phyloP scores from a whole-genome alignment of 2,797 vertebrate species.

The Coluber constrictor region DNA sequence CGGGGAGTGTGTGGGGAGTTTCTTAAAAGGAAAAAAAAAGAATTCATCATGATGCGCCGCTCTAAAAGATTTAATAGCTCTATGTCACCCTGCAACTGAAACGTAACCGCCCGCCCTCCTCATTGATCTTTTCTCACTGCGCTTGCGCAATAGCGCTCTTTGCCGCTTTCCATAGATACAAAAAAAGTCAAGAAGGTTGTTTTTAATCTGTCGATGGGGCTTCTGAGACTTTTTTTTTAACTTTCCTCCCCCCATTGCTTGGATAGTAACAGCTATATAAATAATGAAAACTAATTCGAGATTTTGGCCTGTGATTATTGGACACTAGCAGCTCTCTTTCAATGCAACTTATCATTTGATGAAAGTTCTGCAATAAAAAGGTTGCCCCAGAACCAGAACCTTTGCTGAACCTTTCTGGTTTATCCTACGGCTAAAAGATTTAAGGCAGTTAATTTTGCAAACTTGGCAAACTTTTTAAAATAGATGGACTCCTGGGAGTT shows the following conservation, averaged over 20 bases:
- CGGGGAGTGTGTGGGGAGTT: no score
- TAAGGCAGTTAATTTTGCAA: not conserved
- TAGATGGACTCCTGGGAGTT: no score
- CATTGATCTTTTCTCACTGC: not conserved
- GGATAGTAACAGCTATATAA: not conserved
- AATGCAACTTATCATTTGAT: not conserved
- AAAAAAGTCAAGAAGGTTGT: rapidly evolving
- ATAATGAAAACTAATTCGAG: not conserved
- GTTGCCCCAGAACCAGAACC: not conserved
- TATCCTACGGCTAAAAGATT: not conserved
- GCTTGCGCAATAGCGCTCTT: not conserved
- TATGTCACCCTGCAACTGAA: not conserved
- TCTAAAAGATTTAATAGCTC: rapidly evolving
- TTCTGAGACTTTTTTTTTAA: not conserved
- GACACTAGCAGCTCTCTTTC: no score
- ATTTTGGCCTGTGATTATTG: not conserved
- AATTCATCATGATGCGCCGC: not conserved
- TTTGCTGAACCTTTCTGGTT: not conserved
- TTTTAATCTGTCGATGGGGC: not conserved
- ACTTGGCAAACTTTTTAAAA: no score
- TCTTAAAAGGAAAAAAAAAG: no score
- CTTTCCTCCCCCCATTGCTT: not conserved
- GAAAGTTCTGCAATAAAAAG: not conserved
- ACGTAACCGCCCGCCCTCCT: rapidly evolving
- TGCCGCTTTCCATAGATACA: not conserved